Evolutionary conservation across 2,888 invertebrate genomes (phyloP).

Genomic region (Pristionchus entomophagus): DNA sequence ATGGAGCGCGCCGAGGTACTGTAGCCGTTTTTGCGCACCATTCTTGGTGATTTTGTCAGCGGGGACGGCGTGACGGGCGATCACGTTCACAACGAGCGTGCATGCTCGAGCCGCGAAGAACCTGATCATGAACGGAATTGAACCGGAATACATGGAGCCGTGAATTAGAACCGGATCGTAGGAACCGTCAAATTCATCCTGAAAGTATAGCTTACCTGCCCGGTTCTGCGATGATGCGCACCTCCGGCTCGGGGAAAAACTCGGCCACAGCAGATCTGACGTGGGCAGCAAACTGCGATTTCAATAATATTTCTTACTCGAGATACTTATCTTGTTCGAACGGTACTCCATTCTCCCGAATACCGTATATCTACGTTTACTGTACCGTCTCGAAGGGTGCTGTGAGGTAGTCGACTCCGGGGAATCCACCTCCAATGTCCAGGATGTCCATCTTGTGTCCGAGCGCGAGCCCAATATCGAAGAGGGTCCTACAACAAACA

Average conservation of each 20-base stretch:
- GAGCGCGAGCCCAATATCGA: background rate
- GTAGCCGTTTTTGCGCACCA: background rate
- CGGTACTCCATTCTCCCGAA: background rate
- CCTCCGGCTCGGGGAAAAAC: slow-evolving; percentile 84
- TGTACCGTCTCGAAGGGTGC: background rate
- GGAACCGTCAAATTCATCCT: too few species aligned
- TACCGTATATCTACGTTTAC: background rate
- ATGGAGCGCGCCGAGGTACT: too few species aligned
- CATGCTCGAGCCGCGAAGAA: background rate
- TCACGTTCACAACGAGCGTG: background rate
- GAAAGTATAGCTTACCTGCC: slow-evolving; percentile 80
- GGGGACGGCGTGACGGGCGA: background rate
- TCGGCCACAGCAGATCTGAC: slow-evolving; percentile 87
- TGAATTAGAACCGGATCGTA: too few species aligned
- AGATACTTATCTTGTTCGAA: too few species aligned
- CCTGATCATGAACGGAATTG: background rate
- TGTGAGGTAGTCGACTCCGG: background rate
- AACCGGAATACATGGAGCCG: too few species aligned
- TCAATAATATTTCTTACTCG: too few species aligned
- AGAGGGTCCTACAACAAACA: background rate
- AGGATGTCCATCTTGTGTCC: background rate
- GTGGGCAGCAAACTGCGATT: slow-evolving; percentile 83
- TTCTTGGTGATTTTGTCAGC: background rate
- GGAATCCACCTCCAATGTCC: background rate
- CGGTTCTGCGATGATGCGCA: slow-evolving; percentile 93